Conservation (phyloP, 2,888 invertebrate genomes). For the Drosophila limbata region DNA sequence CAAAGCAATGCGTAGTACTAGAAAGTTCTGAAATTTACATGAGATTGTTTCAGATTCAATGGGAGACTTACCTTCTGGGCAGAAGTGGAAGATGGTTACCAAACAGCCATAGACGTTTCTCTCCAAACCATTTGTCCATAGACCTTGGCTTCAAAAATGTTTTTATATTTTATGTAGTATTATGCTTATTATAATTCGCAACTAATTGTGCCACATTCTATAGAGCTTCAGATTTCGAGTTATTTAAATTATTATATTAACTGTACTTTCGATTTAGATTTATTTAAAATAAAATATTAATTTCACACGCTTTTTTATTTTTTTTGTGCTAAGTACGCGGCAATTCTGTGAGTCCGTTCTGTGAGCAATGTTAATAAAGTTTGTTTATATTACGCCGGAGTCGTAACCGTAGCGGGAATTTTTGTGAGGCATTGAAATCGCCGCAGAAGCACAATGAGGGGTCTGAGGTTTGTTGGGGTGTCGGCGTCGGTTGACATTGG, state of each 20-base stretch:
- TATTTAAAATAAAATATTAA: slow-evolving; percentile 1
- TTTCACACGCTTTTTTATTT: slow-evolving; percentile 40
- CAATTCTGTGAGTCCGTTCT: slow-evolving; percentile 58
- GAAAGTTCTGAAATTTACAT: not conserved
- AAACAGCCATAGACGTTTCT: slow-evolving; percentile 95
- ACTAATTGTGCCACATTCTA: slow-evolving; percentile 11
- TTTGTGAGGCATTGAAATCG: slow-evolving; percentile 73
- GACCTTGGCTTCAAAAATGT: slow-evolving; percentile 51
- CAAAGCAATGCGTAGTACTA: slow-evolving; percentile 19
- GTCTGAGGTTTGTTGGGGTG: slow-evolving; percentile 74
- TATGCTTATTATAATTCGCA: slow-evolving; percentile 1
- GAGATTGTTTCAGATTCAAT: not conserved
- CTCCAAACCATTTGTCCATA: slow-evolving; percentile 97
- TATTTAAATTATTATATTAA: too few relatives aligned
- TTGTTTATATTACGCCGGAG: slow-evolving; percentile 68
- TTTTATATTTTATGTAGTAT: slow-evolving; percentile 7
- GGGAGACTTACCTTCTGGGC: slow-evolving; percentile 90
- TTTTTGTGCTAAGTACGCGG: slow-evolving; percentile 54
- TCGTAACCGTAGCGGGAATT: slow-evolving; percentile 54
- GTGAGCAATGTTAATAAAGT: slow-evolving; percentile 68
- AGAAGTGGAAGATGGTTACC: slow-evolving; percentile 94
- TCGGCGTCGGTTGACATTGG: slow-evolving; percentile 79
- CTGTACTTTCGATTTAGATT: not conserved
- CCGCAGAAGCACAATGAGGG: slow-evolving; percentile 42
- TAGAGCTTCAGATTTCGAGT: not conserved